These are phyloP conservation scores for Lichenostomus cassidix DNA, from an alignment of 2,113 vertebrate genomes.

Conservation along the genomic window DNA sequence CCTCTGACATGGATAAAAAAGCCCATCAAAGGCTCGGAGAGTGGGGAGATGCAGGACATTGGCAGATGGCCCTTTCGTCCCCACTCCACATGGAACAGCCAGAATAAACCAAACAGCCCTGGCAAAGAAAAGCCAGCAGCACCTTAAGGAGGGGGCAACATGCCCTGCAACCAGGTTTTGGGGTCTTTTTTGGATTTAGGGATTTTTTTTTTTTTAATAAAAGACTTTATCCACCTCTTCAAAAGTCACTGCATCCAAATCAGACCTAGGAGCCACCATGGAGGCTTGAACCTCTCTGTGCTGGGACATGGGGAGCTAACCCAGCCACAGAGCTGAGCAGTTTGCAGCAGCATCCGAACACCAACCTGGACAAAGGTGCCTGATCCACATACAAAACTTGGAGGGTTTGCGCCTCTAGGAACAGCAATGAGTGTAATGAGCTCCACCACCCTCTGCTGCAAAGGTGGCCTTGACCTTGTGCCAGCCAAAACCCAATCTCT, in stretches of 20 bases:
- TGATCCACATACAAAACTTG: not conserved
- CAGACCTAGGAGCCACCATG: not conserved
- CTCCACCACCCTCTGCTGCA: not conserved
- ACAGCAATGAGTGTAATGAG: not conserved
- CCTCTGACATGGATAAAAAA: not conserved
- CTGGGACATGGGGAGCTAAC: accelerated
- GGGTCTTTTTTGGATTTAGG: not conserved
- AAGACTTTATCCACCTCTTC: not conserved
- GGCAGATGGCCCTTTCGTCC: not conserved
- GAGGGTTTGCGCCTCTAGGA: not conserved
- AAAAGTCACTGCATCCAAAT: not conserved
- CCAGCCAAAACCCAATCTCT: not conserved
- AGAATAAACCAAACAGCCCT: accelerated
- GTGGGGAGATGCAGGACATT: accelerated
- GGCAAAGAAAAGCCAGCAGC: not conserved
- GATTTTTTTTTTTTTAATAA: not conserved
- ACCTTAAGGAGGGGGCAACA: not conserved
- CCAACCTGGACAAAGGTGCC: not conserved
- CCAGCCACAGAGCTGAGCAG: not conserved
- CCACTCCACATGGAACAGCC: accelerated
- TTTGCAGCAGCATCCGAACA: not conserved
- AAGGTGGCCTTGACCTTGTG: not conserved
- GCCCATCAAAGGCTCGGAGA: not conserved
- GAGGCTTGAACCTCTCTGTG: not conserved
- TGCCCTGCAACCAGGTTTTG: not conserved